Evolutionary conservation across 2,888 invertebrate species (phyloP).

Genomic region (Rhorus exstirpatorius): DNA sequence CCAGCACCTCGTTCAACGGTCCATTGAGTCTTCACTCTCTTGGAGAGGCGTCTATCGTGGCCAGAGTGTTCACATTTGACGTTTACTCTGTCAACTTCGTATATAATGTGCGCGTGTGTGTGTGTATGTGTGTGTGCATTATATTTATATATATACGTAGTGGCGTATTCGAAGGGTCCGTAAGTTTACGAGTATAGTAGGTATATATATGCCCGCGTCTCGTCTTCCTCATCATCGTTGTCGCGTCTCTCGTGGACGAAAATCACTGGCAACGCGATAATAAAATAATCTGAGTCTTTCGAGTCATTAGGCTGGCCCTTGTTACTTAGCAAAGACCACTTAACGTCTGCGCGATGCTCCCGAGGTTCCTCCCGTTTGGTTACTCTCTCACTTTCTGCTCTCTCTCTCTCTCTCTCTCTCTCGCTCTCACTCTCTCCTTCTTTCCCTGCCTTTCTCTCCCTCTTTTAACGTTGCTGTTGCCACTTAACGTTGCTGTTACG

Average conservation of each 20-base stretch:
- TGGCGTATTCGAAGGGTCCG: slow-evolving; percentile 54
- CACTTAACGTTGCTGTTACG: background rate
- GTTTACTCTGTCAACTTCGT: slow-evolving; percentile 41
- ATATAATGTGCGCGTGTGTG: no score
- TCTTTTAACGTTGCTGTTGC: slow-evolving; percentile 29
- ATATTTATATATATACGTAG: slow-evolving; percentile 32
- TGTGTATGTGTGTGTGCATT: no score
- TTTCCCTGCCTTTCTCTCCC: no score
- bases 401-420: no score
- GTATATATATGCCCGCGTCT: background rate
- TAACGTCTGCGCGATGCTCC: slow-evolving; percentile 73
- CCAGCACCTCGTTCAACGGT: slow-evolving; percentile 65
- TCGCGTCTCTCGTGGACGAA: slow-evolving; percentile 79
- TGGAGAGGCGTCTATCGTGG: slow-evolving; percentile 54
- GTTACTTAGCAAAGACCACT: slow-evolving; percentile 84
- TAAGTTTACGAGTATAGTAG: slow-evolving; percentile 65
- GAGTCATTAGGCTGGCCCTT: slow-evolving; percentile 85
- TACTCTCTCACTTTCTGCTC: slow-evolving; percentile 26
- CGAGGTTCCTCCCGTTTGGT: slow-evolving; percentile 33
- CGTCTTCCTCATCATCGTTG: slow-evolving; percentile 51
- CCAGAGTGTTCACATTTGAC: slow-evolving; percentile 54
- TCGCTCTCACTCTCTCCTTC: no score
- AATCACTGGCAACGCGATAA: slow-evolving; percentile 85
- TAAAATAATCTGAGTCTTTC: slow-evolving; percentile 86
- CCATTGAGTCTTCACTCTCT: slow-evolving; percentile 60